Evolutionary conservation across 2,797 vertebrate species (phyloP).

Genomic region (Brotogeris chrysoptera): DNA sequence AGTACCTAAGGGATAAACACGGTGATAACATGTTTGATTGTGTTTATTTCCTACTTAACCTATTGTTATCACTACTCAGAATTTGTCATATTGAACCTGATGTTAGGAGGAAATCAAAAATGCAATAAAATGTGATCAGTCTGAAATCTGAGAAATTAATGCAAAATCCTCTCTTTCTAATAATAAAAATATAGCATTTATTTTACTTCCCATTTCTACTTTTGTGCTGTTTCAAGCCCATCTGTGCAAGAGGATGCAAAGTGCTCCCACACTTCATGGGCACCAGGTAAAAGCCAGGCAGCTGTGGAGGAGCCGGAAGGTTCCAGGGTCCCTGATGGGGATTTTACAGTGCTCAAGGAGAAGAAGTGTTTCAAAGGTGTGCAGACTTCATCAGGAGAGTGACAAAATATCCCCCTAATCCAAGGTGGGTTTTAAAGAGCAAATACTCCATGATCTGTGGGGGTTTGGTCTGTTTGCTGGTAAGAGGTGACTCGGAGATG

Average conservation of each 20-base stretch:
- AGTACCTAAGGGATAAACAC: neutral
- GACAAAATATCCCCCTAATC: rapidly evolving
- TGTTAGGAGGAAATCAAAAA: neutral
- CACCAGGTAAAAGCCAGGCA: rapidly evolving
- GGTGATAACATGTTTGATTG: neutral
- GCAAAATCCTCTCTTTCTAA: rapidly evolving
- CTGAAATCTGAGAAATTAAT: neutral
- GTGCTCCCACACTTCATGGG: neutral
- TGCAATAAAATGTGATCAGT: neutral
- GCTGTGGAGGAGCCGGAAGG: neutral
- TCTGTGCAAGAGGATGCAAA: neutral
- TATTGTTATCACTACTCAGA: neutral
- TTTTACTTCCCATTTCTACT: neutral
- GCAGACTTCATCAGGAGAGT: rapidly evolving
- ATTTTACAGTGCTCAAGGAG: rapidly evolving
- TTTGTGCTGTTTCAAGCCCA: neutral
- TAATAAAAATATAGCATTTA: rapidly evolving
- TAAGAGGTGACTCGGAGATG: neutral
- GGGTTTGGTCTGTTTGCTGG: neutral
- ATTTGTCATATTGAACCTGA: neutral
- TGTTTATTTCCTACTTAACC: neutral
- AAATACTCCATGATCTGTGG: rapidly evolving
- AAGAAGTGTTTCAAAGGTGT: rapidly evolving
- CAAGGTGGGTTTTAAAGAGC: rapidly evolving
- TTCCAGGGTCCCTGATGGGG: rapidly evolving